Percentiles rank a stretch among this genome's conserved stretches.
These are phyloP conservation scores for Teleopsis dalmanni DNA, from an alignment of 1,140 invertebrate species.

Conservation along the genomic window DNA sequence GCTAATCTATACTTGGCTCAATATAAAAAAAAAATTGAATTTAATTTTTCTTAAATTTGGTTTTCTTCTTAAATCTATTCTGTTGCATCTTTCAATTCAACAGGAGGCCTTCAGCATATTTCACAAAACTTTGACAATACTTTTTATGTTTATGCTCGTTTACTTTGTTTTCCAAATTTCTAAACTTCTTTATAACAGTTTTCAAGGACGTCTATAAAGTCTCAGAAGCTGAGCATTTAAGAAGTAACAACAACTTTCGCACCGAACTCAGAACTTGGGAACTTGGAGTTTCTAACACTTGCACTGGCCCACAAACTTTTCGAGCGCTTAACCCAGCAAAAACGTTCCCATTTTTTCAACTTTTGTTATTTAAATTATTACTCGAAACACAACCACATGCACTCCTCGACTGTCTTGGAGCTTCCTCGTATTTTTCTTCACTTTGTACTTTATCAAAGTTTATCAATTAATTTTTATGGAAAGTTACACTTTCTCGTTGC, in stretches of 20 bases:
- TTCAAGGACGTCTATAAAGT: slow-evolving; percentile 42
- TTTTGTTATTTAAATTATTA: slow-evolving; percentile 32
- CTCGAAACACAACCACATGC: not conserved
- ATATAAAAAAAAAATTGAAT: slow-evolving; percentile 5
- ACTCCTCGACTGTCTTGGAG: not conserved
- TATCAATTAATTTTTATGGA: slow-evolving; percentile 18
- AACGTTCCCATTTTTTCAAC: slow-evolving; percentile 4
- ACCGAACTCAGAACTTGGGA: slow-evolving; percentile 7
- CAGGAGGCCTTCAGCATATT: too few species aligned
- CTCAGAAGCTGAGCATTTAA: not conserved
- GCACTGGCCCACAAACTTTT: slow-evolving; percentile 1
- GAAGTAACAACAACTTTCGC: slow-evolving; percentile 7
- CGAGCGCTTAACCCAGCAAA: slow-evolving; percentile 1
- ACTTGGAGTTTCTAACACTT: slow-evolving; percentile 9
- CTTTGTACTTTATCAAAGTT: slow-evolving; percentile 14
- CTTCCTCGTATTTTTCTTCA: not conserved
- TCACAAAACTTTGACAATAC: too few species aligned
- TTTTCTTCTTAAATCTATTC: slow-evolving; percentile 2
- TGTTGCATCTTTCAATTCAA: too few species aligned
- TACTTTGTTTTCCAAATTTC: too few species aligned
- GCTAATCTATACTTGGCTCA: not conserved
- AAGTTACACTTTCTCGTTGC: not conserved
- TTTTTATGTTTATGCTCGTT: too few species aligned
- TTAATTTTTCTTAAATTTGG: not conserved
- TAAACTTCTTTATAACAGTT: slow-evolving; percentile 17